A percentile compares a stretch with the other conserved stretches of the same genome.
These are phyloP conservation scores for Halocynthia roretzi DNA, from an alignment of 23 tunicate species.

Conservation along the genomic window DNA sequence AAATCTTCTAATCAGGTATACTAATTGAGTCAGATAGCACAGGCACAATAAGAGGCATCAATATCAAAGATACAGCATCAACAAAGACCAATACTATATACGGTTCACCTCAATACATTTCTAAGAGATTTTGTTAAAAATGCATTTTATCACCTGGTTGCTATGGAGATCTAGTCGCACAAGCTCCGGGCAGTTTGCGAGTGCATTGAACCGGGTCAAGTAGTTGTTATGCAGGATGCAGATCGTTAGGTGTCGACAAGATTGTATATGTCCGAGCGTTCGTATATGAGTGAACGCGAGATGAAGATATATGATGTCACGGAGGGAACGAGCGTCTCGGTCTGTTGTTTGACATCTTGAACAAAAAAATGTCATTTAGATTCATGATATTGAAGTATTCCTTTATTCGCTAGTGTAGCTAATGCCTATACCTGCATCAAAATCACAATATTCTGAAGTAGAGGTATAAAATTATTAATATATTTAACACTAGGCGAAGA, in stretches of 20 bases:
- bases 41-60: not conserved
- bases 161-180: constrained; percentile 81
- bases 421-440: too few relatives aligned
- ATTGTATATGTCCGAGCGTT: constrained; percentile 77
- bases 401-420: too few relatives aligned
- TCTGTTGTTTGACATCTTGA: constrained; percentile 46
- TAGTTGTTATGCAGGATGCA: constrained; percentile 79
- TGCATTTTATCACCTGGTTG: constrained; percentile 48
- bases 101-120: too few relatives aligned
- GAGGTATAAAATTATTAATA: too few relatives aligned
- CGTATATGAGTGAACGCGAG: constrained; percentile 47
- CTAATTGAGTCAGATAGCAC: not conserved
- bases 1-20: too few relatives aligned
- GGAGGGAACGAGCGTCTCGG: constrained; percentile 35
- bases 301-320: constrained; percentile 60
- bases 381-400: too few relatives aligned
- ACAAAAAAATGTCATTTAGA: not conserved
- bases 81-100: too few relatives aligned
- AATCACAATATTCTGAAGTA: too few relatives aligned
- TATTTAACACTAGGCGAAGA: too few relatives aligned
- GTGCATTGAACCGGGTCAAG: constrained; percentile 62
- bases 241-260: constrained; percentile 55
- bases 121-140: too few relatives aligned
- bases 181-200: constrained; percentile 66
- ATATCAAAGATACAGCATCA: not conserved